Base-by-base conservation (phyloP, 2,888 invertebrate genomes). In the Phengaris arion region DNA sequence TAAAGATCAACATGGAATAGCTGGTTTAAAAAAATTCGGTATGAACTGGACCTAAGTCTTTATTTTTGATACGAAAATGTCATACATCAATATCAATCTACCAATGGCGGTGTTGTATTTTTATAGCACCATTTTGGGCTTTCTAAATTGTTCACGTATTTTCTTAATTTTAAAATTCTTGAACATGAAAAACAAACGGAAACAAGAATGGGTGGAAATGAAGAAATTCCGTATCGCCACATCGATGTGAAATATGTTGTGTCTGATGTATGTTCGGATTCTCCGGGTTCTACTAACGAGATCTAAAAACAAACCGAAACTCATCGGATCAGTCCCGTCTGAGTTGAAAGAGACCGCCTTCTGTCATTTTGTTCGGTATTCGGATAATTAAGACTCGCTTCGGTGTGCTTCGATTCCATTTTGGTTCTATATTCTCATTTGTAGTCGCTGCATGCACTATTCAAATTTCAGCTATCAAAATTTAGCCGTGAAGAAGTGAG, bases 281-380 rank as follows among this genome's bases (percentile, higher is more conserved):
- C 89, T 83, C 82, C 80, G 79, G 83, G 81, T 46, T 75, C 85
- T 85, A 84, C 86, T 88, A 87, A 88, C 85, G 85, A 87, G 87
- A 87, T 89, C 89, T 89, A 90, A 89, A 91, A 91, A 88, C 87
- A 87, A 88, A 89, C 87, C 83, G 84, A 86, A 78, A 73, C 75
- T 77, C 78, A 79, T 79, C 80, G 70, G 74, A 77, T 85, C 83
- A 85, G 82, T 85, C 84, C 85, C 86, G 84, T 85, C 85, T 82
- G 85, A 85, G 83, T 86, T 86, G 82, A 86, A 86, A 85, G 85
- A 82, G 83, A 82, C 86, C 89, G 87, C 85, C 83, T 84, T 80
- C 85, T 84, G 85, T 86, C 85, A 83, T 86, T 87, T 86, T 80
- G 85, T 84, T 83, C 81, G 85, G 85, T 83, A 86, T 87, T 86